Conservation (phyloP, 2,888 invertebrate genomes). For the Ctenicera cuprea region DNA sequence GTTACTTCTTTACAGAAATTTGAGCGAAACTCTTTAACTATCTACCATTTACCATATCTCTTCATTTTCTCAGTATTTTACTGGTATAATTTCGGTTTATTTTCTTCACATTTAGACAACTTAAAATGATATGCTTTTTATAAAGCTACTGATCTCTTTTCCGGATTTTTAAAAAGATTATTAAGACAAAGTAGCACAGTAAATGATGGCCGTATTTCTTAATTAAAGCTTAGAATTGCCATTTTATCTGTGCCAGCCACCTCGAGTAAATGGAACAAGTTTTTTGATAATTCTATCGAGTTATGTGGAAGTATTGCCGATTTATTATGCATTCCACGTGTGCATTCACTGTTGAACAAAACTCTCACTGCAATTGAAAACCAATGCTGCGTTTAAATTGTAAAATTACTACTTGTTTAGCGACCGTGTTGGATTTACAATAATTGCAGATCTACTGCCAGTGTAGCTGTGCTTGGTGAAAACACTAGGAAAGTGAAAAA, state of each 20-base stretch:
- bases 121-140: no score
- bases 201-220: not conserved
- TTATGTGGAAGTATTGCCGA: constrained; percentile 27
- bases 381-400: constrained; percentile 2
- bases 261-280: constrained; percentile 12
- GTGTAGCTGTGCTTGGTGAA: no score
- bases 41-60: no score
- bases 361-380: constrained; percentile 13
- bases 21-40: no score
- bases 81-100: no score
- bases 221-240: constrained; percentile 4
- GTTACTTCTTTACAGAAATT: no score
- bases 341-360: constrained; percentile 20
- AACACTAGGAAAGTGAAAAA: no score
- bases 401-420: constrained; percentile 1
- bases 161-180: not conserved
- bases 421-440: not conserved
- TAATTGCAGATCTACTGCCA: not conserved
- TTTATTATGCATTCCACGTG: constrained; percentile 30
- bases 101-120: no score
- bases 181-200: not conserved
- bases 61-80: no score
- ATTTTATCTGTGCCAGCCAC: constrained; percentile 18
- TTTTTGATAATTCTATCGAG: constrained; percentile 16
- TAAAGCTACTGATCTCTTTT: not conserved